A percentile compares a stretch with the other conserved stretches of the same genome.
Evolutionary conservation across 2,888 invertebrate species (phyloP).

Genomic region (Melanotus villosus): DNA sequence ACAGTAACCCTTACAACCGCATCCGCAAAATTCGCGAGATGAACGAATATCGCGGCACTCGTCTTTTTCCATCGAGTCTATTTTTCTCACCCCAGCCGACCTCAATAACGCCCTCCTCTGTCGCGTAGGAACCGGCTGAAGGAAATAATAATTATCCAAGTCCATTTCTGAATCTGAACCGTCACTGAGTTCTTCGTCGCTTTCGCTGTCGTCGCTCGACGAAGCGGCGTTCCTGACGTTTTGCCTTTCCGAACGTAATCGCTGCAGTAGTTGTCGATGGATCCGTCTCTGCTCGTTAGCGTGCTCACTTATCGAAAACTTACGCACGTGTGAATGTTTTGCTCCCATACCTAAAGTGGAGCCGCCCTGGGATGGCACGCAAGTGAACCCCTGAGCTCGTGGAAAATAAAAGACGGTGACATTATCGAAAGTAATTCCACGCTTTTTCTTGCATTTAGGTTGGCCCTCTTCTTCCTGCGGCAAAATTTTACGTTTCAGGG

Average conservation of each 20-base stretch:
- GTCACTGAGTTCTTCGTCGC: constrained; percentile 89
- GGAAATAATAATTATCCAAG: constrained; percentile 90
- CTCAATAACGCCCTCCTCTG: constrained; percentile 90
- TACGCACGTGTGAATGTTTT: constrained; percentile 78
- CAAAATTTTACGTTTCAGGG: constrained; percentile 77
- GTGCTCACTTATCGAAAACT: constrained; percentile 90
- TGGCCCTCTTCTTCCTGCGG: constrained; percentile 68
- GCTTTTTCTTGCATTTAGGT: constrained; percentile 78
- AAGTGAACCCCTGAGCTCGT: constrained; percentile 91
- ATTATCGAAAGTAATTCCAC: constrained; percentile 89
- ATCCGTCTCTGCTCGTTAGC: constrained; percentile 89
- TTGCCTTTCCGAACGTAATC: constrained; percentile 79
- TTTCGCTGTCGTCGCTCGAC: constrained; percentile 62
- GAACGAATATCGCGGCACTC: constrained; percentile 93
- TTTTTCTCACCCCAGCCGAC: constrained; percentile 94
- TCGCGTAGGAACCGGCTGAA: constrained; percentile 93
- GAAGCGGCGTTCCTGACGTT: constrained; percentile 70
- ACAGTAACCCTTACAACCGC: constrained; percentile 93
- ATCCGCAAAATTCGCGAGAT: constrained; percentile 94
- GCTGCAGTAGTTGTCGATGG: constrained; percentile 85
- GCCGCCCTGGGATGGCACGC: constrained; percentile 91
- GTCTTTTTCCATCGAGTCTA: constrained; percentile 93
- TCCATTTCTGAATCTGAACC: constrained; percentile 88
- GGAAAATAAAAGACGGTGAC: constrained; percentile 97
- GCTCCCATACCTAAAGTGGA: constrained; percentile 95